Base-by-base conservation (phyloP, 2,888 invertebrate genomes). In the Petrolisthes cinctipes region DNA sequence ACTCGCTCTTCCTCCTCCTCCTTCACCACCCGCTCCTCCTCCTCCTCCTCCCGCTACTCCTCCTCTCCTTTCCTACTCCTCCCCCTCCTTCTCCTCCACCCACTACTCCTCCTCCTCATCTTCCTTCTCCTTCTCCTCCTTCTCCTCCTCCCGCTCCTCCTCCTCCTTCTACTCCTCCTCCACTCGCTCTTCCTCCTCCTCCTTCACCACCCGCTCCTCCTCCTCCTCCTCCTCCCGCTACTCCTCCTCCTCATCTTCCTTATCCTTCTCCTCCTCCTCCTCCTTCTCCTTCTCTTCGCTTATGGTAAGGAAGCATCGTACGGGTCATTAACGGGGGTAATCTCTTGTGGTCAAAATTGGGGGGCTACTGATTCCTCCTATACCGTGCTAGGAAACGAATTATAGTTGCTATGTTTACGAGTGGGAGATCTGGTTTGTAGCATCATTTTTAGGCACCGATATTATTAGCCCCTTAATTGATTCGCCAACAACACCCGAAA, bases 261-360 rank as follows among this genome's bases (percentile, higher is more conserved):
- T 5, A 0, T 54, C 11, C 54, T 53, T 7, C n/a, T 5, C 11
- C 37, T 23, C 23, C 37, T 75, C 75, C 23, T 23, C 23, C 3
- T 75, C 14, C 9, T 9, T 3, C 75, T 53, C 76, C 23, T 76
- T 53, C 20, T 71, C 71, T 20, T 20, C 71, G 71, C 4, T 71
- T 71, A 71, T 71, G 71, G 71, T 71, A 71, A 71, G 20, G 71
- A 71, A 71, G 71, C 71, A n/a, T 71, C 71, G 17, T 71, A 71
- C 71, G 71, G 71, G 71, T 71, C 71, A 71, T 71, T 71, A 71
- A 71, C n/a, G 4, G 14, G 71, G 37, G 37, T 37, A 37, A 37
- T 37, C 37, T 37, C 37, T 37, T 37, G 37, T 37, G 37, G 37
- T 37, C 71, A 71, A 4, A 71, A n/a, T n/a, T n/a, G 71, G 71